Base-by-base conservation (phyloP, 2,888 invertebrate genomes). In the Xylocampa areola region DNA sequence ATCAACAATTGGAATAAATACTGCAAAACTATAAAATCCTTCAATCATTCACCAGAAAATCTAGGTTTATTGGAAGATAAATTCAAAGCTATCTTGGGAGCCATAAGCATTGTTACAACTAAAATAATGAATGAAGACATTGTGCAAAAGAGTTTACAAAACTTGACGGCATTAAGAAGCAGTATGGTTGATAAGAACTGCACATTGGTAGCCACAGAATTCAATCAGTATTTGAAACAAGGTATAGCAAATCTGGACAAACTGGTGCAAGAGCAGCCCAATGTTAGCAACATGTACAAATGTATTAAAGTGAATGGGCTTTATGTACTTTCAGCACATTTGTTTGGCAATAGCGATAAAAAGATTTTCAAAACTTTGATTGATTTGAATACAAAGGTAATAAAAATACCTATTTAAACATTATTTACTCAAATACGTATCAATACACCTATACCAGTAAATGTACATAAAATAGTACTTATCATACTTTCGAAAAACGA, bases 311-410 rank as follows among this genome's bases (percentile, higher is more conserved):
- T 96, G 0, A 97, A 97, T 86, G 94, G 95, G 2, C 92, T 97
- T 8, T 95, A 96, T 84, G 96, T 96, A 1, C 90, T 97, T 16
- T 94, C 95, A 58, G 95, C 95, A 60, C 95, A 96, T 81, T 90
- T 97, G 45, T 98, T 97, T 90, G 96, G 97, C 39, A 94, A 95
- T 73, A 94, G 95, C 73, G 98, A 98, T 85, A 97, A 96, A 80
- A 98, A 97, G 86, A 85, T 96, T 36, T 95, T 97, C 47, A 96
- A 96, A 85, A 92, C 95, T 45, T 84, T 98, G 21, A 92, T 96
- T 74, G 98, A 98, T 73, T 85, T 96, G 3, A 96, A 98, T 85
- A 96, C 95, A 81, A 98, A 97, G 94, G 96, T 96, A 82, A 76
- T 10, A 47, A 32, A 25, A 14, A 37, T 40, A n/a, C 6, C 13